Conservation (phyloP, 2,888 invertebrate genomes). For the Spodoptera littoralis region DNA sequence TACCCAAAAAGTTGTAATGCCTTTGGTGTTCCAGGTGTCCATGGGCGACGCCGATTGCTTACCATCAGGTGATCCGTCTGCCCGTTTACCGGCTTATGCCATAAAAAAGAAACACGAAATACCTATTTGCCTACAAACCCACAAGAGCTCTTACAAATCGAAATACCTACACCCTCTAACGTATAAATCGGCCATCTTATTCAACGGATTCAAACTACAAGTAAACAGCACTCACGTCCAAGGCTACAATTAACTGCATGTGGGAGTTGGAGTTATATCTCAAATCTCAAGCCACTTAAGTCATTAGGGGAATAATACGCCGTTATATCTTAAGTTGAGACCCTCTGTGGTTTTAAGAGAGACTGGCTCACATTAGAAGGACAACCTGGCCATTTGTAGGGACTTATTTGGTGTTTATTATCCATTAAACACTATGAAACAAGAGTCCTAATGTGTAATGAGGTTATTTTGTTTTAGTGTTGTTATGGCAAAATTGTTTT, state of each 20-base stretch:
- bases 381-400: conserved; percentile 23
- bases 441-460: background rate
- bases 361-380: conserved; percentile 22
- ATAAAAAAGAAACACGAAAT: no score
- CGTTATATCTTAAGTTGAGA: conserved; percentile 42
- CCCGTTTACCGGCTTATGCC: no score
- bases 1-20: no score
- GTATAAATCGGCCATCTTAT: conserved; percentile 8
- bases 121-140: no score
- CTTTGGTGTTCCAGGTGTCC: no score
- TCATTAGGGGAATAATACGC: conserved; percentile 40
- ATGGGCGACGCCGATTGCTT: no score
- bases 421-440: conserved; percentile 7
- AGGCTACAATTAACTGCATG: conserved; percentile 43
- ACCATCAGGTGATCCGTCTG: no score
- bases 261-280: conserved; percentile 44
- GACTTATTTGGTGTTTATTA: conserved; percentile 29
- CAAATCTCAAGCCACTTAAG: conserved; percentile 44
- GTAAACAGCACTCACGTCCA: conserved; percentile 19
- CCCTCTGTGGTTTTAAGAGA: conserved; percentile 26
- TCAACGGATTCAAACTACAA: conserved; percentile 18
- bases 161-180: background rate
- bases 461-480: no score
- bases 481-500: no score
- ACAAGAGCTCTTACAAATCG: background rate